phyloP scores from a whole-genome alignment of 2,113 vertebrate species.

The Zeus faber region DNA sequence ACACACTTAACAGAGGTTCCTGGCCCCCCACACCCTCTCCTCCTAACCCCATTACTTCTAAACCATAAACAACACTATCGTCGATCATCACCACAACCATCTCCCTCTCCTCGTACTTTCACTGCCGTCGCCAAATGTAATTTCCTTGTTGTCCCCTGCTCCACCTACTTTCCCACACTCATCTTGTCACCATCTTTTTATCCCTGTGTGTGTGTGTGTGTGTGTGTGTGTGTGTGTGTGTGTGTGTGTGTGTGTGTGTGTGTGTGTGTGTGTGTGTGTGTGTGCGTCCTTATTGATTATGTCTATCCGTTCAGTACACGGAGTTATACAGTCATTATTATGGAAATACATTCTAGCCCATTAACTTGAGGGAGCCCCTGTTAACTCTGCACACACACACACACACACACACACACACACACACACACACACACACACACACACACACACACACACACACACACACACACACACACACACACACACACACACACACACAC shows the following conservation, averaged over 20 bases:
- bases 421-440: no score
- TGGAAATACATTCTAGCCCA: constrained; percentile 51
- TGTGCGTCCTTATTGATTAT: constrained; percentile 1
- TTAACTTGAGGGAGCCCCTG: constrained; percentile 47
- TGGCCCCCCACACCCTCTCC: constrained; percentile 8
- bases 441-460: no score
- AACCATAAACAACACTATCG: neutral
- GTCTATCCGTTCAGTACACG: constrained; percentile 22
- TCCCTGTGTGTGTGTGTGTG: constrained; percentile 14
- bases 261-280: constrained; percentile 5
- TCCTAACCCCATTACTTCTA: neutral
- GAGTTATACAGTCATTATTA: constrained; percentile 51
- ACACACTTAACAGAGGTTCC: constrained; percentile 20
- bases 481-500: no score
- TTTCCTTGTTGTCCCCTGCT: constrained; percentile 7
- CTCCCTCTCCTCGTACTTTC: constrained; percentile 1
- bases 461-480: no score
- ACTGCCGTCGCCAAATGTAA: neutral
- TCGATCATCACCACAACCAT: neutral
- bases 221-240: constrained; percentile 16
- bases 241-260: constrained; percentile 4
- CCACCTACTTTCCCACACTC: constrained; percentile 18
- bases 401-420: neutral
- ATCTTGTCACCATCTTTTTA: constrained; percentile 6
- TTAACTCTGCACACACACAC: constrained; percentile 12